Evolutionary conservation across 2,888 invertebrate species (phyloP), one percentile per base, ranked within the genome.

Genomic region (Apamea monoglypha): DNA sequence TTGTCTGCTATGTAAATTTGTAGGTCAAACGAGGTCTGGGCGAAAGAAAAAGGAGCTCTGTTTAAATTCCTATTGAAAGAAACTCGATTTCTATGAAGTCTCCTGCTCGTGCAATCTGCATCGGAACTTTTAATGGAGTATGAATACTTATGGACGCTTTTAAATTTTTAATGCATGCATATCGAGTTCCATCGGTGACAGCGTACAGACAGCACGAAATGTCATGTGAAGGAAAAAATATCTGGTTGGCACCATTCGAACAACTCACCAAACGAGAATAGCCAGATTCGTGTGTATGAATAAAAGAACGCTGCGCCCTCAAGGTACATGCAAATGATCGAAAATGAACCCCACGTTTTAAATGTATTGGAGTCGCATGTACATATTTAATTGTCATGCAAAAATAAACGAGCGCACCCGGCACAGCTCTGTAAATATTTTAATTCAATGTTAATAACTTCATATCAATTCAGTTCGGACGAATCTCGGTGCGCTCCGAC

Each of bases 371-470:
- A 90, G 87, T 88, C 90, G 88, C 88, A 89, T 91, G 90, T 92
- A 92, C 91, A 92, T 93, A 94, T 93, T 94, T 94, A 93, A 94
- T 95, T 95, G 95, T 95, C 93, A 96, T 95, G 96, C 94, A 95
- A 94, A 95, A 95, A 93, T 93, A 92, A 94, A 92, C 92, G 92
- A 93, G 86, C 90, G 90, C 94, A 94, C 91, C 93, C 93, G 92
- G 92, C 92, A 89, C 88, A 84, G 91, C 88, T 92, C 91, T 91
- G 94, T 94, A 94, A 95, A 95, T 95, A 95, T 95, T 94, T 94
- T 93, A 95, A 95, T 95, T 93, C 93, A 92, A 95, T 94, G 94
- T 92, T 95, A 95, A 95, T 95, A 95, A 93, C 94, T 94, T 93
- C 91, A 94, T 94, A 92, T 93, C 89, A 91, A 91, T 92, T 91